phyloP scores from a whole-genome alignment of 2,888 invertebrate genomes.

The Lycophotia porphyrea region DNA sequence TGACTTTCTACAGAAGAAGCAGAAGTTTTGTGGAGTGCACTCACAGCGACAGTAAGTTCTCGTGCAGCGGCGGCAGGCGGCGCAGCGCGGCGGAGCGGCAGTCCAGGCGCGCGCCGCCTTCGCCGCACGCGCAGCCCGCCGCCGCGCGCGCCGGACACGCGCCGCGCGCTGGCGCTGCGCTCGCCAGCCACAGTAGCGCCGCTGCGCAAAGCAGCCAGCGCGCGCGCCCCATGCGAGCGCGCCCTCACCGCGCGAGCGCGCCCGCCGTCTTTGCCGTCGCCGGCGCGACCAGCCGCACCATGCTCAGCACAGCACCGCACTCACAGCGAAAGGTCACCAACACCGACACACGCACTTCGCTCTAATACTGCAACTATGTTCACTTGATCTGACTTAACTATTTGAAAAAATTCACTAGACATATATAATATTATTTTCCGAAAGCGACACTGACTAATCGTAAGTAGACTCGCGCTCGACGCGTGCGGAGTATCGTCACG shows the following conservation, averaged over 20 bases:
- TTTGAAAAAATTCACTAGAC: constrained; percentile 1
- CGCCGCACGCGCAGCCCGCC: constrained; percentile 77
- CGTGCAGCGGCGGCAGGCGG: constrained; percentile 79
- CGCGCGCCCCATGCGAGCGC: constrained; percentile 48
- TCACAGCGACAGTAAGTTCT: constrained; percentile 76
- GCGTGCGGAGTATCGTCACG: background rate
- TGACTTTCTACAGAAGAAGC: background rate
- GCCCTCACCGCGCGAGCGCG: constrained; percentile 31
- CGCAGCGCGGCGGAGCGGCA: constrained; percentile 79
- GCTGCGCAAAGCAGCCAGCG: constrained; percentile 41
- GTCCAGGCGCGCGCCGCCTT: constrained; percentile 75
- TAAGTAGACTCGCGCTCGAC: constrained; percentile 41
- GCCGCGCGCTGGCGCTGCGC: constrained; percentile 33
- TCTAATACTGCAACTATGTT: background rate
- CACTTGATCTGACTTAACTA: background rate
- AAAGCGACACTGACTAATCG: constrained; percentile 27
- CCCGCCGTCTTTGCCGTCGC: background rate
- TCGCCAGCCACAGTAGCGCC: constrained; percentile 38
- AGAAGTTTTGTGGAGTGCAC: constrained; percentile 56
- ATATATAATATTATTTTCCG: background rate
- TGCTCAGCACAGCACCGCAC: constrained; percentile 21
- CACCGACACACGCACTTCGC: constrained; percentile 12
- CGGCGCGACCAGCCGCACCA: constrained; percentile 17
- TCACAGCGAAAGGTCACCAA: background rate
- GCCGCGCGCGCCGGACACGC: constrained; percentile 68